Evolutionary conservation across 2,797 vertebrate species (phyloP), one percentile per base, ranked within the genome.

Genomic region (Centropyge bicolor): DNA sequence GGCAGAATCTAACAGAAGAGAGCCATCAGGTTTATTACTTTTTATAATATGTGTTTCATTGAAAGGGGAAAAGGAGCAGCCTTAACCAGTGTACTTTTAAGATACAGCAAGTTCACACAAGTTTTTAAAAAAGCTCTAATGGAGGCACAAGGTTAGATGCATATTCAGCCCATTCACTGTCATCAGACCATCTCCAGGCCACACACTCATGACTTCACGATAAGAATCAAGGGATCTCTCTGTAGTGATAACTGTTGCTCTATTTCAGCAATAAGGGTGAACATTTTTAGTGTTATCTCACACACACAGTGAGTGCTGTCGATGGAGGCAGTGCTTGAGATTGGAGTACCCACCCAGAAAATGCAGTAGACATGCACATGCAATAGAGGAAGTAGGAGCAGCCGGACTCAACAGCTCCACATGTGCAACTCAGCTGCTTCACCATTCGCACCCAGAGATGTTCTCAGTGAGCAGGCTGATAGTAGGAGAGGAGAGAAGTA

Each of bases 361-460:
- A 45, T 65, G 45, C 83, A 81, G 70, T 24, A 48, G 59, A 60
- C 63, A 70, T 61, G 52, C 78, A 54, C 75, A 66, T n/a, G 13
- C 61, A 60, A 69, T 73, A 82, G 76, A 91, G 88, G 89, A 91
- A 92, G 88, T 83, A 8, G 72, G 59, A 81, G 70, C 80, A 67
- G 72, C 43, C 20, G 17, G 20, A 83, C 56, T 70, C 45, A 24
- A 52, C 59, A n/a, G 43, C 49, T 65, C 60, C 67, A 55, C 46
- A 74, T 66, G 59, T 80, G 74, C 61, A 71, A 35, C 41, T 76
- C n/a, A 10, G 61, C 55, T 56, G 82, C 40, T 55, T 61, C 51
- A 17, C 27, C 82, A 27, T 38, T 82, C 45, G 22, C 2, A 66
- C 35, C 3, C 48, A 70, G 56, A 70, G 69, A 77, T 76, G 85